phyloP scores from a whole-genome alignment of 2,797 vertebrate genomes.

The Petrocephalus sullivani region DNA sequence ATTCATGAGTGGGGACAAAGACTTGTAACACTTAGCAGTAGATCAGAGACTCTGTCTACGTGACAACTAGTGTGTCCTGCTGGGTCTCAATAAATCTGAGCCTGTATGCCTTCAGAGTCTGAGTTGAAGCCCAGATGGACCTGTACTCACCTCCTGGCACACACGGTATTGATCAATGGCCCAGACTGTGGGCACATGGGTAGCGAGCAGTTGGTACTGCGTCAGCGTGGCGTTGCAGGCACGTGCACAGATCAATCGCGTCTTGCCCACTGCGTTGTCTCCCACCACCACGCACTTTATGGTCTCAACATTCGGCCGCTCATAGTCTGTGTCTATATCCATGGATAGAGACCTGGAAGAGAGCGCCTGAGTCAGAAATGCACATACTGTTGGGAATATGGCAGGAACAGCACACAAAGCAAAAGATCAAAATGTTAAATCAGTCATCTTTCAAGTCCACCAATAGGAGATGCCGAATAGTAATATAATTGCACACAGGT shows the following conservation, averaged over 20 bases:
- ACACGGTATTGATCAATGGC: conserved; percentile 81
- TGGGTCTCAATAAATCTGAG: neutral
- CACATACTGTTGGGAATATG: neutral
- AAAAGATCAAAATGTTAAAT: neutral
- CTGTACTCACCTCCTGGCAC: conserved; percentile 73
- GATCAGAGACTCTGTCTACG: neutral
- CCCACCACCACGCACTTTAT: conserved; percentile 83
- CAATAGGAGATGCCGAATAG: neutral
- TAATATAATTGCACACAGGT: neutral
- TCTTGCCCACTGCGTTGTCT: conserved; percentile 81
- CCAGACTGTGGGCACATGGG: conserved; percentile 81
- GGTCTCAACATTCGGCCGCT: conserved; percentile 82
- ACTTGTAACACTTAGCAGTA: neutral
- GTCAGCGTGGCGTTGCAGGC: conserved; percentile 79
- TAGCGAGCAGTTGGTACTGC: conserved; percentile 81
- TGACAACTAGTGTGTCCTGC: neutral
- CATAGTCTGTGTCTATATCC: conserved; percentile 86
- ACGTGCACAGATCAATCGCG: conserved; percentile 75
- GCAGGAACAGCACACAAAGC: neutral
- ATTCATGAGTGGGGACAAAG: neutral
- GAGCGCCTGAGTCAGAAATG: neutral
- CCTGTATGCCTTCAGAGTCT: neutral
- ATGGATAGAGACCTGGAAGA: conserved; percentile 70
- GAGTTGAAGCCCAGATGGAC: neutral
- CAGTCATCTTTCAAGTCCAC: neutral